Percentiles rank a stretch among this genome's conserved stretches.
Evolutionary conservation across 2,113 vertebrate species (phyloP).

Genomic region (Thymallus thymallus): DNA sequence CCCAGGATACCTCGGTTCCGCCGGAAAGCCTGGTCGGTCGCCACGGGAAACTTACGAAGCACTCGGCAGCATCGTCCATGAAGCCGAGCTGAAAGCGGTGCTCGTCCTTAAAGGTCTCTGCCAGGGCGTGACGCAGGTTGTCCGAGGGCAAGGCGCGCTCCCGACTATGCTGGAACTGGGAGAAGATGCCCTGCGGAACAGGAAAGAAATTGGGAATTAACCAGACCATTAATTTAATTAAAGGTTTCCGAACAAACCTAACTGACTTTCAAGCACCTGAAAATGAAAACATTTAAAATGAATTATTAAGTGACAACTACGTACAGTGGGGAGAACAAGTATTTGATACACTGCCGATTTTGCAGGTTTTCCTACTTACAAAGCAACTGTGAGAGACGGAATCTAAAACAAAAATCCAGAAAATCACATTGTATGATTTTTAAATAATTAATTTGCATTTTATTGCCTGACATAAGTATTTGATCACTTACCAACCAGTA

Average conservation of each 20-base stretch:
- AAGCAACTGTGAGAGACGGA: too few species aligned
- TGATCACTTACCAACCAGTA: too few species aligned
- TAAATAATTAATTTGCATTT: too few species aligned
- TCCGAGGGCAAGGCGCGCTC: constrained; percentile 93
- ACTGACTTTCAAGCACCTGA: neutral
- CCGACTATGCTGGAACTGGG: constrained; percentile 91
- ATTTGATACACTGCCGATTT: too few species aligned
- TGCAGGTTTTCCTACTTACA: too few species aligned
- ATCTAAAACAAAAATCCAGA: too few species aligned
- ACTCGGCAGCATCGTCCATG: constrained; percentile 98
- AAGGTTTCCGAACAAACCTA: neutral
- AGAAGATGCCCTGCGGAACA: constrained; percentile 84
- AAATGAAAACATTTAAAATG: neutral
- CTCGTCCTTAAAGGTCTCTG: constrained; percentile 96
- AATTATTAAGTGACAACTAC: neutral
- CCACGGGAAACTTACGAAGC: constrained; percentile 85
- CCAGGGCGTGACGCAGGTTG: constrained; percentile 90
- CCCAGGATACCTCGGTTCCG: neutral
- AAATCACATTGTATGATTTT: too few species aligned
- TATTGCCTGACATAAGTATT: too few species aligned
- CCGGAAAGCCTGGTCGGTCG: constrained; percentile 35
- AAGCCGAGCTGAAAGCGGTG: constrained; percentile 96
- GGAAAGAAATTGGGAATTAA: neutral
- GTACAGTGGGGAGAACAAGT: too few species aligned
- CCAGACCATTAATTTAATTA: neutral